A percentile compares a stretch with the other conserved stretches of the same genome.
phyloP scores from a whole-genome alignment of 2,888 invertebrate genomes.

The Eilema griseolum region DNA sequence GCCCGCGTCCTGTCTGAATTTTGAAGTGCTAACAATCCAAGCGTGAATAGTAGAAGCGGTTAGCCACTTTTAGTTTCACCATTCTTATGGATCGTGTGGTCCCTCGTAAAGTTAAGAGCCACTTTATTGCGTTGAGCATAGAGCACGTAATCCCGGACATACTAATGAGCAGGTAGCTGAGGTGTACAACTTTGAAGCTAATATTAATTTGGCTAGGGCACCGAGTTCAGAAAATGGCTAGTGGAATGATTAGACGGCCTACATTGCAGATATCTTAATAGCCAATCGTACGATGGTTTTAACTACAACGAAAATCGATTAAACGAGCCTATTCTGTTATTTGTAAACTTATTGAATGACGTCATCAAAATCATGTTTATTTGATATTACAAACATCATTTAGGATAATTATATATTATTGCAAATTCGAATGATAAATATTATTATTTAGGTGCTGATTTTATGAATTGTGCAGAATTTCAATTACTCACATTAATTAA shows the following conservation, averaged over 20 bases:
- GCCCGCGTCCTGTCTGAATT: constrained; percentile 60
- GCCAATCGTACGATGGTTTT: constrained; percentile 42
- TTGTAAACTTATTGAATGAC: constrained; percentile 42
- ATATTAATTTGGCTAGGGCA: constrained; percentile 44
- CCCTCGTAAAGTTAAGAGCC: constrained; percentile 38
- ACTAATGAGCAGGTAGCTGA: constrained; percentile 47
- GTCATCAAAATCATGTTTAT: constrained; percentile 38
- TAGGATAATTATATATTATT: background rate
- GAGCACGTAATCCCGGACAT: constrained; percentile 42
- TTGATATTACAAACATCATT: constrained; percentile 30
- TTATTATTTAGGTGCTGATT: no score
- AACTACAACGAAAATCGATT: constrained; percentile 51
- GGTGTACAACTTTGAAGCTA: constrained; percentile 47
- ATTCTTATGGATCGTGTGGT: constrained; percentile 42
- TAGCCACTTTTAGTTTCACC: constrained; percentile 46
- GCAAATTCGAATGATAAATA: background rate
- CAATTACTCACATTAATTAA: background rate
- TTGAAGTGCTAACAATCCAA: constrained; percentile 61
- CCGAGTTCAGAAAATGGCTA: constrained; percentile 43
- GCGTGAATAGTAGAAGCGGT: constrained; percentile 46
- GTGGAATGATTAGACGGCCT: constrained; percentile 44
- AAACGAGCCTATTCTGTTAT: constrained; percentile 43
- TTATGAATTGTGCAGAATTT: background rate
- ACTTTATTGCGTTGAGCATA: constrained; percentile 47
- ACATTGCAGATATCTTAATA: constrained; percentile 38